Evolutionary conservation across 2,113 vertebrate genomes (phyloP).

Genomic region (Ciconia stormi): DNA sequence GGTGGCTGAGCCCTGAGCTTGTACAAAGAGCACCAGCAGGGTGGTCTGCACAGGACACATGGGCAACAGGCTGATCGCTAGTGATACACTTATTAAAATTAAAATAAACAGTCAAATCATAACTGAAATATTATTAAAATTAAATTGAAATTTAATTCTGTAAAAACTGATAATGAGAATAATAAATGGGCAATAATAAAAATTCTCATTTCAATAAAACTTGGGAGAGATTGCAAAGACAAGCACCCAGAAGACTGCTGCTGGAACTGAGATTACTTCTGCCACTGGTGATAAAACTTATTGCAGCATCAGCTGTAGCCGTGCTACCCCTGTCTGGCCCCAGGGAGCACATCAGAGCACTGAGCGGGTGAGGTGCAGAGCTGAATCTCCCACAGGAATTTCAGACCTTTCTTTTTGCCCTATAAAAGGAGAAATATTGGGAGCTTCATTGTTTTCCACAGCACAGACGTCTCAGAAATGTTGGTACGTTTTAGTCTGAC

Average conservation of each 20-base stretch:
- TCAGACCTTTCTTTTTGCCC: background rate
- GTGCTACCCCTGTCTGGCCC: rapidly evolving
- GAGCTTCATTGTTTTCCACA: background rate
- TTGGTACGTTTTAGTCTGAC: background rate
- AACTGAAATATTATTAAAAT: background rate
- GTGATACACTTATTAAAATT: background rate
- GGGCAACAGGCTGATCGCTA: background rate
- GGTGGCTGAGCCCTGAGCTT: background rate
- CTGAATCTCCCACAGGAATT: background rate
- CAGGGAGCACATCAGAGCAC: background rate
- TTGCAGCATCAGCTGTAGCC: background rate
- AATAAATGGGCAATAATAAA: background rate
- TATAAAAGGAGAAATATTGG: background rate
- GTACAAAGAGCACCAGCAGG: background rate
- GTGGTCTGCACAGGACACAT: background rate
- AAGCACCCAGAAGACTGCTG: background rate
- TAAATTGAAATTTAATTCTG: background rate
- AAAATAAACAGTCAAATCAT: background rate
- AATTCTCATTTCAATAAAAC: background rate
- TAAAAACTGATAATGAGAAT: background rate
- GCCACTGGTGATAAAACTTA: background rate
- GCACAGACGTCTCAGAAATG: background rate
- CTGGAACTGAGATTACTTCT: background rate
- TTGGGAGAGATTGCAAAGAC: background rate
- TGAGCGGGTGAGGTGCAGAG: rapidly evolving